Base-by-base conservation (phyloP, 30 jellyfish, hydroid and myxozoan genomes). In the Aurelia aurita region DNA sequence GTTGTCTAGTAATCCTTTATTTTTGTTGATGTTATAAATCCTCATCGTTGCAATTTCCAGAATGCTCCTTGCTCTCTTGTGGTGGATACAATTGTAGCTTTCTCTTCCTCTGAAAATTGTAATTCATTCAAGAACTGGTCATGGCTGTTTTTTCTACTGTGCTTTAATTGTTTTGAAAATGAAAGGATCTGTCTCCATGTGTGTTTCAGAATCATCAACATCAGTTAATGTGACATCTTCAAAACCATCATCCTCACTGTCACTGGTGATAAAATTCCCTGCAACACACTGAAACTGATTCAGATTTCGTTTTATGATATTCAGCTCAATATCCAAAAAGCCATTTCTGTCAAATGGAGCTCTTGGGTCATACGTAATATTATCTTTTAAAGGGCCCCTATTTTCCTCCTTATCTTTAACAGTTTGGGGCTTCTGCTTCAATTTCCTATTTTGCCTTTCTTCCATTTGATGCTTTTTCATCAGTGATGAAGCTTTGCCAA, bases 211-310 rank as follows among this genome's bases (percentile, higher is more conserved):
- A 4, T 75, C 77, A 58, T 57, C 87, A 75, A 34, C 82, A 67
- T 67, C 79, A 67, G 79, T 23, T 67, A 34, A 28, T 67, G 79
- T 67, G 55, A 67, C 55, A 67, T 46, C 55, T 28, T 75, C 77
- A 75, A 75, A 75, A 26, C 77, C 77, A 75, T 75, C 87, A 75
- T 75, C 87, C 25, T 75, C 87, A 75, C 77, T 75, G 74, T 58
- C 87, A 29, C 87, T 75, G 87, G 69, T 75, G 87, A 75, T 75
- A 75, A 75, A 75, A n/a, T 75, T 75, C 61, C 77, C 87, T 75
- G 87, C 88, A 55, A 58, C 77, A 76, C 88, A 76, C 88, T 55
- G 63, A 76, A 76, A 76, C 88, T 76, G 66, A 76, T 78, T 58
- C 88, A 58, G 78, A 5, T 76, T 76, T 43, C n/a, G 88, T 58